Evolutionary conservation across 1,140 invertebrate genomes (phyloP).

Genomic region (Drosophila nigrodunni): DNA sequence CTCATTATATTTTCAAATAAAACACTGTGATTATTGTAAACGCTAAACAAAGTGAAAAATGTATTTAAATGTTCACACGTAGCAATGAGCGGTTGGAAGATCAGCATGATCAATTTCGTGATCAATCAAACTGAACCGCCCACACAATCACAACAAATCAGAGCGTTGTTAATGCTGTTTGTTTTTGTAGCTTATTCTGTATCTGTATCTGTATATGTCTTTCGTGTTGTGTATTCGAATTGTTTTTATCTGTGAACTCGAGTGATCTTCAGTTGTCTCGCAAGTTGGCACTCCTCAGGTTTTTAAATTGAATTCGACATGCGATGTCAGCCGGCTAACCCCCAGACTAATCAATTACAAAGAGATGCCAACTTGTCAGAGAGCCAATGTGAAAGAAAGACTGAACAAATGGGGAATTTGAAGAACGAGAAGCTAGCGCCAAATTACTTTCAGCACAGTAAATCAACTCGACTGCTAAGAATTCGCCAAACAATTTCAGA

Average conservation of each 20-base stretch:
- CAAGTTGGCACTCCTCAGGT: slow-evolving; percentile 22
- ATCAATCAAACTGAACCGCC: slow-evolving; percentile 51
- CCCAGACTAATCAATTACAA: slow-evolving; percentile 78
- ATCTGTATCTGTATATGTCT: neutral
- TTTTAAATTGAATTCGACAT: slow-evolving; percentile 68
- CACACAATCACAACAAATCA: slow-evolving; percentile 25
- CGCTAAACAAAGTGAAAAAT: neutral
- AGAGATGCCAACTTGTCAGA: slow-evolving; percentile 78
- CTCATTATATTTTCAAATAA: neutral
- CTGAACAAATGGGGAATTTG: slow-evolving; percentile 43
- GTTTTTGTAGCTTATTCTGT: slow-evolving; percentile 6
- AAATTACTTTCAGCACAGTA: slow-evolving; percentile 79
- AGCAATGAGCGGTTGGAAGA: slow-evolving; percentile 17
- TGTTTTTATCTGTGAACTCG: slow-evolving; percentile 24
- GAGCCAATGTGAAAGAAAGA: slow-evolving; percentile 51
- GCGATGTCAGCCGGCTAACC: slow-evolving; percentile 74
- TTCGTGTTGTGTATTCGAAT: neutral
- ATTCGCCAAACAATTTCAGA: slow-evolving; percentile 64
- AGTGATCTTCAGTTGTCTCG: slow-evolving; percentile 37
- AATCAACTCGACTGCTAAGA: slow-evolving; percentile 71
- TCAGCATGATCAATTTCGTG: slow-evolving; percentile 44
- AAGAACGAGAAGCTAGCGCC: slow-evolving; percentile 63
- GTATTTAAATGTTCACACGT: neutral
- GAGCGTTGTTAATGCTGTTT: slow-evolving; percentile 5
- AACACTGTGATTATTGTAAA: neutral